Evolutionary conservation across 2,888 invertebrate species (phyloP).

Genomic region (Hydriomena furcata): DNA sequence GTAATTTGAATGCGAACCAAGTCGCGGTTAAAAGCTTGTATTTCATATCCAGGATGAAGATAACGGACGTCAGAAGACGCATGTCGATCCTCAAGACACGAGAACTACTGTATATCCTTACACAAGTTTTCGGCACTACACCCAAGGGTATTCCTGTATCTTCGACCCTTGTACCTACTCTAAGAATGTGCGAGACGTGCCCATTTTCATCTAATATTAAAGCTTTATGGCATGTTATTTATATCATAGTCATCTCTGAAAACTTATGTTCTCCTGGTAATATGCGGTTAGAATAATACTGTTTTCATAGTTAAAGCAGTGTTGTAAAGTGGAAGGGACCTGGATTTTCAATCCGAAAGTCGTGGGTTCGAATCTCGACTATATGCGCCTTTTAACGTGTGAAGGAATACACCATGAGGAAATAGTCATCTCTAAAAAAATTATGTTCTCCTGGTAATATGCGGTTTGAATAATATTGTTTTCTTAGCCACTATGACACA

Average conservation of each 20-base stretch:
- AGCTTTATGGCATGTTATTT: constrained; percentile 30
- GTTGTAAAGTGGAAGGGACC: too few species aligned
- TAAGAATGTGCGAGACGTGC: constrained; percentile 35
- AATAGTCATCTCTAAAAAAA: too few species aligned
- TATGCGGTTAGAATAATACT: background rate
- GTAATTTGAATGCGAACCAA: too few species aligned
- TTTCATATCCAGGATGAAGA: too few species aligned
- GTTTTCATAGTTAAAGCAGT: too few species aligned
- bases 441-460: too few species aligned
- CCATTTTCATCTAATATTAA: constrained; percentile 47
- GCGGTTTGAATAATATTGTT: too few species aligned
- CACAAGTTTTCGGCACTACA: constrained; percentile 23
- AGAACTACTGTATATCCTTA: background rate
- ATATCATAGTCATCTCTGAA: constrained; percentile 16
- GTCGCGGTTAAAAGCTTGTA: too few species aligned
- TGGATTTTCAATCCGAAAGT: too few species aligned
- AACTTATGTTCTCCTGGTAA: constrained; percentile 1
- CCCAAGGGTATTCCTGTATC: constrained; percentile 24
- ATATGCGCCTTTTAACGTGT: too few species aligned
- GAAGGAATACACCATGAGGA: too few species aligned
- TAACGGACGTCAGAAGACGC: background rate
- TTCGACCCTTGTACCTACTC: constrained; percentile 34
- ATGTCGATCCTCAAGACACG: background rate
- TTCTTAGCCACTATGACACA: too few species aligned
- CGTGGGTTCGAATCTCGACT: background rate